Evolutionary conservation across 2,888 invertebrate genomes (phyloP).

Genomic region (Morpho deidamia): DNA sequence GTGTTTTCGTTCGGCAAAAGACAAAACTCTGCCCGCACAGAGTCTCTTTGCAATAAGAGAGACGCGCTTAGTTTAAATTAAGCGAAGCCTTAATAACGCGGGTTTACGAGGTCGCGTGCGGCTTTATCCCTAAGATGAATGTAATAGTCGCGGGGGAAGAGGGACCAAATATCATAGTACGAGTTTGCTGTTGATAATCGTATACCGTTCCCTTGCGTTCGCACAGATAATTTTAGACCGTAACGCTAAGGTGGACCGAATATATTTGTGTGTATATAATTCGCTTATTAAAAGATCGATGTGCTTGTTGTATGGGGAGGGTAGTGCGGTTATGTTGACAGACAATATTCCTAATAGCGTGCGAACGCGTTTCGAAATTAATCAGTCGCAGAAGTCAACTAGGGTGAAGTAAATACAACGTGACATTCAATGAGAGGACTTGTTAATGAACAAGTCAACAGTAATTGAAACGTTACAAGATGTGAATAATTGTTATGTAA

Average conservation of each 20-base stretch:
- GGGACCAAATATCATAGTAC: conserved; percentile 19
- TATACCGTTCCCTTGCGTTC: background rate
- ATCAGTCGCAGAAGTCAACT: conserved; percentile 18
- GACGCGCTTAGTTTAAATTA: conserved; percentile 51
- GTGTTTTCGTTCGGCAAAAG: conserved; percentile 47
- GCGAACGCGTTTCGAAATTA: conserved; percentile 13
- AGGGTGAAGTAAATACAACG: conserved; percentile 32
- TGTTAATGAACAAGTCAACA: conserved; percentile 13
- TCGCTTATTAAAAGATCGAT: background rate
- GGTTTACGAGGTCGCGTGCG: conserved; percentile 26
- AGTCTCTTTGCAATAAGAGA: conserved; percentile 31
- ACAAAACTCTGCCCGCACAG: conserved; percentile 42
- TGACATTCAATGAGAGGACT: conserved; percentile 26
- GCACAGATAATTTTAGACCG: background rate
- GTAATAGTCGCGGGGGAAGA: conserved; percentile 25
- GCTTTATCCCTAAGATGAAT: conserved; percentile 31
- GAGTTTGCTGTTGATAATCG: conserved; percentile 10
- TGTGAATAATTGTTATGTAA: background rate
- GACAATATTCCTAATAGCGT: conserved; percentile 13
- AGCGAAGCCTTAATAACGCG: conserved; percentile 39
- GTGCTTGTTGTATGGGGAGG: background rate
- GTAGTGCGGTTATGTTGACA: conserved; percentile 13
- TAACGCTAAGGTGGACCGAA: background rate
- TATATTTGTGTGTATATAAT: background rate
- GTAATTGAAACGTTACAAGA: background rate